Percentiles rank a stretch among this genome's conserved stretches.
Evolutionary conservation across 2,797 vertebrate species (phyloP).

Genomic region (Notamacropus eugenii): DNA sequence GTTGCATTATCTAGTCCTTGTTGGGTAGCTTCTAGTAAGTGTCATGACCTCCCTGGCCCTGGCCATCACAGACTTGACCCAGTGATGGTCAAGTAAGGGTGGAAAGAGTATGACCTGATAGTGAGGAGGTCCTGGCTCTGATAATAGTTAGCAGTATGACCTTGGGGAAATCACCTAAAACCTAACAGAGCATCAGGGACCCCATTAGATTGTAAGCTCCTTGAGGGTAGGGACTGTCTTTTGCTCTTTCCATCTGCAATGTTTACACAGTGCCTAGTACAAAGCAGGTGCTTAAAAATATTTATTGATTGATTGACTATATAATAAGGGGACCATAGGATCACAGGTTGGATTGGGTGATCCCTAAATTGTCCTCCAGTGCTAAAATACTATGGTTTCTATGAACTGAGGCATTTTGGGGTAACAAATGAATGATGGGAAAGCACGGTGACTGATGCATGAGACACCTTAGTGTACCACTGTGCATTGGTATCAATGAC

Average conservation of each 20-base stretch:
- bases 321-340: not conserved
- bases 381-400: not conserved
- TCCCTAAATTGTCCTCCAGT: not conserved
- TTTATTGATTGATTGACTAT: not conserved
- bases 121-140: not conserved
- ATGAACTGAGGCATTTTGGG: not conserved
- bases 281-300: not conserved
- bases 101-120: not conserved
- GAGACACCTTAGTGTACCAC: not conserved
- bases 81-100: not conserved
- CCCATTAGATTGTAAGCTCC: not conserved
- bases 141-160: not conserved
- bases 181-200: not conserved
- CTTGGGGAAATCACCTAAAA: not conserved
- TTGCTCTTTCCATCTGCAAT: not conserved
- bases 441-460: not conserved
- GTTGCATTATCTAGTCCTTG: not conserved
- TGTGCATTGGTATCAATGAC: not conserved
- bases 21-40: not conserved
- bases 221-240: not conserved
- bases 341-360: not conserved
- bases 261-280: not conserved
- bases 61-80: not conserved
- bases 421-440: not conserved
- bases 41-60: not conserved